A percentile compares a stretch with the other conserved stretches of the same genome.
These are phyloP conservation scores for Dendrolimus kikuchii DNA, from an alignment of 1,140 invertebrate genomes.

Conservation along the genomic window DNA sequence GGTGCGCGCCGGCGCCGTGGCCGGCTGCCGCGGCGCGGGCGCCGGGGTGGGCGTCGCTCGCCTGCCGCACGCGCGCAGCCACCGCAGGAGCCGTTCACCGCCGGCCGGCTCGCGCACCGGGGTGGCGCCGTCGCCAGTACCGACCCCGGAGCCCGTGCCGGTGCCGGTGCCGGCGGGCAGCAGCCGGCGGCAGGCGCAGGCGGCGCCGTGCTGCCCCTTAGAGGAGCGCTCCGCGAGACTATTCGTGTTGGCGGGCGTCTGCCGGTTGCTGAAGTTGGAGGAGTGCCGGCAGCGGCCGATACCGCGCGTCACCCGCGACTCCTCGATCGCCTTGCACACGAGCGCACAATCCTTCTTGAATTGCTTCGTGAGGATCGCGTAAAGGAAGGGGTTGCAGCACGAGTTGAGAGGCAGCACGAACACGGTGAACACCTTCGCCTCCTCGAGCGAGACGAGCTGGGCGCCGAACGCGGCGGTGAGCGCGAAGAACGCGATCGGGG, in stretches of 20 bases:
- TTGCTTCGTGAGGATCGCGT: conserved; percentile 97
- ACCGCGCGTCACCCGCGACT: conserved; percentile 89
- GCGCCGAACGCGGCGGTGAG: conserved; percentile 93
- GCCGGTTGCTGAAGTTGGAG: conserved; percentile 91
- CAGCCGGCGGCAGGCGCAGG: conserved; percentile 82
- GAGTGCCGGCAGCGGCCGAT: conserved; percentile 89
- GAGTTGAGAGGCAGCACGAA: conserved; percentile 96
- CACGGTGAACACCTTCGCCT: conserved; percentile 97
- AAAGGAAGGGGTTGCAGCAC: conserved; percentile 97
- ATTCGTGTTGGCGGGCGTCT: conserved; percentile 91
- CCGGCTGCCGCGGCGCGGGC: conserved; percentile 34
- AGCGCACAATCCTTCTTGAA: conserved; percentile 98
- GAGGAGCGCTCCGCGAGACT: conserved; percentile 86
- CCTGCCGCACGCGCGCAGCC: conserved; percentile 48
- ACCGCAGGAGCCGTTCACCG: conserved; percentile 64
- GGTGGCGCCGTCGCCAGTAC: conserved; percentile 14
- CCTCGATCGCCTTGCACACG: conserved; percentile 95
- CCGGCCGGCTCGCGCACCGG: conserved; percentile 28
- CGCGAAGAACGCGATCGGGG: conserved; percentile 97
- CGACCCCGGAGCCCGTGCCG: conserved; percentile 21
- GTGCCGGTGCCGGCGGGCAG: conserved; percentile 50
- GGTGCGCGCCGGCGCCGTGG: conserved; percentile 80
- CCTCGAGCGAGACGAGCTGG: conserved; percentile 92
- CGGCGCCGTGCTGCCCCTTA: conserved; percentile 76
- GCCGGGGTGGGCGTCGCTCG: conserved; percentile 22